Conservation (phyloP, 2,797 vertebrate genomes). For the Brachyrhaphis roseni region DNA sequence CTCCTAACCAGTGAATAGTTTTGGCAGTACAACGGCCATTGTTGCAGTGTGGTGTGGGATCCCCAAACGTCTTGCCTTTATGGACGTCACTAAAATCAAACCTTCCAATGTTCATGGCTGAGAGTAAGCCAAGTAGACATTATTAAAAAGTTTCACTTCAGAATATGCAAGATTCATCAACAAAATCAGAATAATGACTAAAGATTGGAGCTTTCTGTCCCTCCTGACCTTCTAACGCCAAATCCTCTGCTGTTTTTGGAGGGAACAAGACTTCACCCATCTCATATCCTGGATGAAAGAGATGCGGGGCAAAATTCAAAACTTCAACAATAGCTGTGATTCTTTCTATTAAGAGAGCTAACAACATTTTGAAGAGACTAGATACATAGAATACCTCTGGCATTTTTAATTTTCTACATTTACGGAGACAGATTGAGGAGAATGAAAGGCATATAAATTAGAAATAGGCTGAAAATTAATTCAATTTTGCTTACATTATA, state of each 20-base stretch:
- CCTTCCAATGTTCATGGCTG: conserved; percentile 83
- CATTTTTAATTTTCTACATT: neutral
- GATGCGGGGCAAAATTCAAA: neutral
- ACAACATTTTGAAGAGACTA: neutral
- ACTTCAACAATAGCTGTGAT: neutral
- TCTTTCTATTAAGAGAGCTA: neutral
- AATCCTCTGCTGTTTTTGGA: conserved; percentile 78
- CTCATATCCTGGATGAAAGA: conserved; percentile 54
- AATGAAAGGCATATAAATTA: neutral
- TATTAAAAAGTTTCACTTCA: neutral
- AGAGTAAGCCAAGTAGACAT: neutral
- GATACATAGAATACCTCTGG: neutral
- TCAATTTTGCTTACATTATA: neutral
- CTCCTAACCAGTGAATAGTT: conserved; percentile 80
- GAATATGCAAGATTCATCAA: conserved; percentile 67
- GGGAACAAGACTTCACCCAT: conserved; percentile 84
- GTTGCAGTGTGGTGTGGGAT: conserved; percentile 82
- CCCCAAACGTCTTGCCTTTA: conserved; percentile 81
- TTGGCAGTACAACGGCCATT: conserved; percentile 80
- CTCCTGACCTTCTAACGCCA: conserved; percentile 79
- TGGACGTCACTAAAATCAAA: conserved; percentile 76
- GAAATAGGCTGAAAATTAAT: neutral
- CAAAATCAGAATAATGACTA: conserved; percentile 84
- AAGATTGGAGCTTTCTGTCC: conserved; percentile 80
- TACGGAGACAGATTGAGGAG: neutral